Base-by-base conservation (phyloP, 2,888 invertebrate species). In the Bugula neritina region DNA sequence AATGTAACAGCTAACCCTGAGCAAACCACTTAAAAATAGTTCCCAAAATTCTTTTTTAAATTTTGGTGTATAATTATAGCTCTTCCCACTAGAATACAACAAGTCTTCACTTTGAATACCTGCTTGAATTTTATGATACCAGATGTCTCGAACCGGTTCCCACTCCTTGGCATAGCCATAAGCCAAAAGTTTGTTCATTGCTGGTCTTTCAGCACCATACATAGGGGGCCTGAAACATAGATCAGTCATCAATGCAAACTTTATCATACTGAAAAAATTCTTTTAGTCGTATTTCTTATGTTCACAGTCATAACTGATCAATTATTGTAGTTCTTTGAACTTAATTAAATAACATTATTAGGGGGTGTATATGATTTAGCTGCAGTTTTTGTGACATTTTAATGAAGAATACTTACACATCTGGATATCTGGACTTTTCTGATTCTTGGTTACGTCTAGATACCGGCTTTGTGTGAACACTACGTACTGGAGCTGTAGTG, bases 141-240 rank as follows among this genome's bases (percentile, higher is more conserved):
- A 70, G 5, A 43, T 52, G 29, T 70, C 31, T 17, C 70, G 35
- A 29, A 31, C 29, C 29, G 43, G 13, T 43, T 70, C 27, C 70
- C 70, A 70, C 17, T 70, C 70, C 23, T 29, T 43, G 5, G 54
- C 70, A 29, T 70, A 70, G 21, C 70, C 70, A 52, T 70, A 70
- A 3, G 70, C 43, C 70, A 70, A 54, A 35, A 70, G 70, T 25
- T 70, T 70, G 70, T 54, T 70, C 70, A 70, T 70, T 43, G 54
- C 54, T 2, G 70, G 70, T 2, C 70, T 2, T 27, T 34, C 29
- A 5, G 25, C 25, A 23, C 43, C 70, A 54, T 70, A 70, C 70
- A 70, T 43, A 2, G 43, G 43, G 2, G 70, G 70, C 10, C 70
- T 70, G 70, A 10, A 23, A 23, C 23, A 58, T 25, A 10, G n/a